phyloP scores from a whole-genome alignment of 2,888 invertebrate genomes.

The Lissonota sp. region DNA sequence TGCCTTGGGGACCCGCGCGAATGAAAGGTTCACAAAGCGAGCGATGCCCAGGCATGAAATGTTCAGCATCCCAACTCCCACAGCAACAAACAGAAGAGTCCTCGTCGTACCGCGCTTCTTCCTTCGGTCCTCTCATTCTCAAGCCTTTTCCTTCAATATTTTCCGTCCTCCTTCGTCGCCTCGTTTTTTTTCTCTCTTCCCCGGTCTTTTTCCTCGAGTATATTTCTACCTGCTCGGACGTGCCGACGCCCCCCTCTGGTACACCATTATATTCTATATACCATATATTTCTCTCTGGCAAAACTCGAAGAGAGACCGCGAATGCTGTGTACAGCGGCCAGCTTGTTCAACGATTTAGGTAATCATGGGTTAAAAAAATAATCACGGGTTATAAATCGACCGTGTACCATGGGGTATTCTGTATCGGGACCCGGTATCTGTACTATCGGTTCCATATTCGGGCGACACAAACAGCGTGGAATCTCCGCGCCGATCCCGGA shows the following conservation, averaged over 20 bases:
- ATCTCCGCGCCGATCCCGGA: conserved; percentile 11
- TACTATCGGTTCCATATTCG: conserved; percentile 59
- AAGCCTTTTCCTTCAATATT: conserved; percentile 8
- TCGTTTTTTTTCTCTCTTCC: conserved; percentile 12
- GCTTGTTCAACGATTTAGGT: conserved; percentile 61
- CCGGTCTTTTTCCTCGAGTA: conserved; percentile 9
- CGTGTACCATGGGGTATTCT: conserved; percentile 19
- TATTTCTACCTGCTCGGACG: conserved; percentile 41
- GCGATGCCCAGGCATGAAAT: no score
- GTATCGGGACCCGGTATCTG: conserved; percentile 22
- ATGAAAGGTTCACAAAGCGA: background rate
- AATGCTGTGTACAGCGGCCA: conserved; percentile 30
- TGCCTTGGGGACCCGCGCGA: background rate
- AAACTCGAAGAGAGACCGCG: background rate
- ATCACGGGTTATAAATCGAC: conserved; percentile 68
- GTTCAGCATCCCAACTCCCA: conserved; percentile 2
- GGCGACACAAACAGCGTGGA: conserved; percentile 36
- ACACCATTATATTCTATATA: conserved; percentile 49
- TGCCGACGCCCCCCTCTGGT: conserved; percentile 25
- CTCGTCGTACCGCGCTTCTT: conserved; percentile 24
- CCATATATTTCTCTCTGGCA: conserved; percentile 6
- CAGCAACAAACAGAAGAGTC: conserved; percentile 23
- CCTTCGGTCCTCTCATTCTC: conserved; percentile 4
- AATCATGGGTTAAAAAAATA: conserved; percentile 66
- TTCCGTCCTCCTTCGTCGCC: conserved; percentile 8